These are phyloP conservation scores for Calliphora vomitoria DNA, from an alignment of 2,888 invertebrate genomes.

Conservation along the genomic window DNA sequence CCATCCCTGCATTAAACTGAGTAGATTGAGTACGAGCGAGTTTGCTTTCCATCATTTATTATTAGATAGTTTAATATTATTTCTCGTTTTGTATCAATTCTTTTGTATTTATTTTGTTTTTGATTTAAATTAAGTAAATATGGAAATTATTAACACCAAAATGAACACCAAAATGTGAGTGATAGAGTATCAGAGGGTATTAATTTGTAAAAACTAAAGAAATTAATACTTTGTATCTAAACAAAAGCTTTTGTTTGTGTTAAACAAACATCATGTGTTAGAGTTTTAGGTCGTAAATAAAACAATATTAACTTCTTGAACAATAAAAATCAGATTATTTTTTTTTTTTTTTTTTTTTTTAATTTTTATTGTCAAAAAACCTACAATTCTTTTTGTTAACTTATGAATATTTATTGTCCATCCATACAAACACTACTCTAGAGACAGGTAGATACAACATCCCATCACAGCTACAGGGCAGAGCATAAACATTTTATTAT, in stretches of 20 bases:
- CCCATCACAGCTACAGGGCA: neutral
- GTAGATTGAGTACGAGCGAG: neutral
- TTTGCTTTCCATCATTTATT: neutral
- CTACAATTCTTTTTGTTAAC: conserved; percentile 31
- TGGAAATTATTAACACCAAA: conserved; percentile 51
- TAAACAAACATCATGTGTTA: conserved; percentile 32
- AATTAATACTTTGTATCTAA: conserved; percentile 41
- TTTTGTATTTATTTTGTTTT: conserved; percentile 16
- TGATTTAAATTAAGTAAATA: conserved; percentile 32
- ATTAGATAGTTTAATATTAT: neutral
- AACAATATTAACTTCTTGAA: conserved; percentile 52
- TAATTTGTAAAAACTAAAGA: conserved; percentile 54
- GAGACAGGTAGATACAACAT: conserved; percentile 32
- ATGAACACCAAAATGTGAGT: conserved; percentile 27
- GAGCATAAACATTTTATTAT: conserved; percentile 18
- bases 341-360: neutral
- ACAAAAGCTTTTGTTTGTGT: conserved; percentile 39
- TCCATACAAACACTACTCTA: conserved; percentile 24
- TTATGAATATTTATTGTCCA: conserved; percentile 55
- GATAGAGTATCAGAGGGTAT: conserved; percentile 39
- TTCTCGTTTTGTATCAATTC: neutral
- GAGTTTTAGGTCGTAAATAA: conserved; percentile 56
- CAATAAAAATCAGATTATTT: conserved; percentile 60
- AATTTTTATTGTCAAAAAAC: conserved; percentile 54
- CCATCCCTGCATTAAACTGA: too few relatives aligned